phyloP scores from a whole-genome alignment of 2,888 invertebrate genomes.

The Cheilosia scutellata region DNA sequence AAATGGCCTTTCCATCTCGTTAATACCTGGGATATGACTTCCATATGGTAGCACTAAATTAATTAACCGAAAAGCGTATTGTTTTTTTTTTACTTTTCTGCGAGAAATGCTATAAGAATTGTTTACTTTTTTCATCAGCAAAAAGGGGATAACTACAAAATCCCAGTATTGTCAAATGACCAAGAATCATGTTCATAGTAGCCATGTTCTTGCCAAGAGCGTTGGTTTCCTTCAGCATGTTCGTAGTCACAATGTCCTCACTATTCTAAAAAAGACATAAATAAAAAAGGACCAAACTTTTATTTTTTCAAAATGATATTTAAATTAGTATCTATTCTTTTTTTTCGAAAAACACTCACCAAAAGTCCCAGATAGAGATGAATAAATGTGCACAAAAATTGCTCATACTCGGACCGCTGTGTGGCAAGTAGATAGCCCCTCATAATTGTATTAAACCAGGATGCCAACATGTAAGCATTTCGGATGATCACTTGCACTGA shows the following conservation, averaged over 20 bases:
- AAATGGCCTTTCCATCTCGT: slow-evolving; percentile 77
- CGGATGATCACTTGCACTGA: slow-evolving; percentile 81
- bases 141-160: slow-evolving; percentile 80
- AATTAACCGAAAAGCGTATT: neutral
- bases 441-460: slow-evolving; percentile 81
- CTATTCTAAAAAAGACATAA: slow-evolving; percentile 34
- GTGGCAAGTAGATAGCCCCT: slow-evolving; percentile 78
- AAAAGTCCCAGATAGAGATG: slow-evolving; percentile 74
- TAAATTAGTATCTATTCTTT: too few species aligned
- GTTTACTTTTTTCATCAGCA: slow-evolving; percentile 75
- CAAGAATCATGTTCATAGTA: slow-evolving; percentile 68
- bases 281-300: too few species aligned
- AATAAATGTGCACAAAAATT: slow-evolving; percentile 77
- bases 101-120: too few species aligned
- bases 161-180: slow-evolving; percentile 69
- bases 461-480: slow-evolving; percentile 81
- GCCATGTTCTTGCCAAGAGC: slow-evolving; percentile 75
- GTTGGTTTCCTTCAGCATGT: slow-evolving; percentile 77
- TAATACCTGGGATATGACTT: slow-evolving; percentile 78
- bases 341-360: neutral
- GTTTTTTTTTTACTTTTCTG: neutral
- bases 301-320: too few species aligned
- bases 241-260: slow-evolving; percentile 38
- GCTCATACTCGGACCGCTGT: slow-evolving; percentile 78
- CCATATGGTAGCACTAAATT: slow-evolving; percentile 80